Percentiles rank a stretch among this genome's conserved stretches.
Conservation (phyloP, 2,113 vertebrate species). For the Junco hyemalis region DNA sequence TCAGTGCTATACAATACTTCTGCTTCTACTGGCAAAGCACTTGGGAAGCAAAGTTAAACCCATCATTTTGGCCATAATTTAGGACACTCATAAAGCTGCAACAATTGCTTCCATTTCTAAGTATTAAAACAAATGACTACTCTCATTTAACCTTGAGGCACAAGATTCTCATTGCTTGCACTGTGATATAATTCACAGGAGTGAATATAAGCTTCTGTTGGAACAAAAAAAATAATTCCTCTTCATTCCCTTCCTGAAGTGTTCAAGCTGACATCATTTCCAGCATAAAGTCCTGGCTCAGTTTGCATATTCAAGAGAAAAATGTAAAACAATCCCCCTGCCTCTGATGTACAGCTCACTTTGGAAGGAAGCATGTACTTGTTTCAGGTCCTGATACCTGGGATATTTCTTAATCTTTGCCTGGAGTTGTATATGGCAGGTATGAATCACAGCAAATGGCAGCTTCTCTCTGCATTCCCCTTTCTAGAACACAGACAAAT, state of each 20-base stretch:
- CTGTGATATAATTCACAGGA: not conserved
- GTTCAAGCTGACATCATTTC: not conserved
- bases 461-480: not conserved
- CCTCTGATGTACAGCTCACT: not conserved
- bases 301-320: not conserved
- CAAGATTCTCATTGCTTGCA: not conserved
- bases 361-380: not conserved
- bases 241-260: not conserved
- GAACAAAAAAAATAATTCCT: not conserved
- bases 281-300: not conserved
- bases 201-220: not conserved
- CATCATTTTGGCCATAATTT: not conserved
- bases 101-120: constrained; percentile 13
- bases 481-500: not conserved
- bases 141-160: constrained; percentile 53
- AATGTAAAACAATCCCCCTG: not conserved
- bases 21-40: not conserved
- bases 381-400: not conserved
- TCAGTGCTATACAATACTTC: not conserved
- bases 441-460: not conserved
- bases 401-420: not conserved
- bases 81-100: not conserved
- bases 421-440: not conserved
- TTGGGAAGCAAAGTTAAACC: not conserved
- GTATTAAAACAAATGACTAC: constrained; percentile 51